Conservation (phyloP, 2,797 vertebrate genomes). For the Allobates femoralis region DNA sequence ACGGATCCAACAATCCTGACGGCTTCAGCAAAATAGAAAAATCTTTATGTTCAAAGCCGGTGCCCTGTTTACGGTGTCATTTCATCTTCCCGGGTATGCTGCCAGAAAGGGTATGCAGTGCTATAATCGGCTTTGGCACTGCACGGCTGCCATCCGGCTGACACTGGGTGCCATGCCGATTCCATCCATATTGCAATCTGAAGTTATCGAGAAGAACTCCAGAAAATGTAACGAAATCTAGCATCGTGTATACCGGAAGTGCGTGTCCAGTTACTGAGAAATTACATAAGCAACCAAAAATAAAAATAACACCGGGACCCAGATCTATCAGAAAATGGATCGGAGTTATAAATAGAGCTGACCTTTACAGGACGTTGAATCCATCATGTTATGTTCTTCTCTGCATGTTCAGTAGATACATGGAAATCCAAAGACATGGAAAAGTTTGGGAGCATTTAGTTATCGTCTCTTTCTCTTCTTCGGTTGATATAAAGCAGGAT, state of each 20-base stretch:
- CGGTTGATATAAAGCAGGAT: background rate
- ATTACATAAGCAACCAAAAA: slow-evolving; percentile 4
- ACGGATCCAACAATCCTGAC: slow-evolving; percentile 7
- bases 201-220: background rate
- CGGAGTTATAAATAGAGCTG: background rate
- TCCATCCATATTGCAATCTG: background rate
- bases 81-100: background rate
- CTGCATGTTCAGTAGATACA: background rate
- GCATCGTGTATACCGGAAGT: background rate
- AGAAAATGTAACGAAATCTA: slow-evolving; percentile 4
- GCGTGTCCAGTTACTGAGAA: slow-evolving; percentile 2
- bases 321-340: background rate
- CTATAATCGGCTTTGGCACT: slow-evolving; percentile 10
- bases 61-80: slow-evolving; percentile 10
- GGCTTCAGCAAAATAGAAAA: background rate
- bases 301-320: background rate
- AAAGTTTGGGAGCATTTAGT: background rate
- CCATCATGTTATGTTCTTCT: background rate
- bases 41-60: background rate
- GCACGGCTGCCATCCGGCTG: slow-evolving; percentile 7
- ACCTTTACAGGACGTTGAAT: background rate
- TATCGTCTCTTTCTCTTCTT: background rate
- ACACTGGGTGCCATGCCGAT: background rate
- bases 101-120: slow-evolving; percentile 13
- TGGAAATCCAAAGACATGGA: background rate